phyloP scores from a whole-genome alignment of 2,797 vertebrate species.

The Micrastur ruficollis region DNA sequence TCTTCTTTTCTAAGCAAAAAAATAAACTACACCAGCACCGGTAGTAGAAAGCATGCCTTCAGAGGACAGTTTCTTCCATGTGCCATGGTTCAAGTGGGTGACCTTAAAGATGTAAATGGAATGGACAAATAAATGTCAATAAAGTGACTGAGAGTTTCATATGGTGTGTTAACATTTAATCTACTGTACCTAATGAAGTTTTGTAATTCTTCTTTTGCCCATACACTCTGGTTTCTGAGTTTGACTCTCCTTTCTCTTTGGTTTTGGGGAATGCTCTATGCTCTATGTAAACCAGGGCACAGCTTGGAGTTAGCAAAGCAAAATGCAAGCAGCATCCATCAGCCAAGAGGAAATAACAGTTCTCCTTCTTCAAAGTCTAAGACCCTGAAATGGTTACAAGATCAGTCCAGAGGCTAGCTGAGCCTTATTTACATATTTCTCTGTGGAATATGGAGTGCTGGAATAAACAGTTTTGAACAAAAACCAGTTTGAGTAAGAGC shows the following conservation, averaged over 20 bases:
- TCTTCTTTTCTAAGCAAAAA: constrained; percentile 50
- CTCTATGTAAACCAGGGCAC: background rate
- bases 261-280: background rate
- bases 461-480: background rate
- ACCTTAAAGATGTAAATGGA: background rate
- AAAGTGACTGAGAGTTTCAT: background rate
- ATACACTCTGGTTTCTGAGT: background rate
- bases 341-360: background rate
- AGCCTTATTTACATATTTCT: background rate
- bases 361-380: background rate
- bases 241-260: background rate
- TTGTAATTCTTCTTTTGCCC: constrained; percentile 16
- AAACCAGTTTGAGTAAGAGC: background rate
- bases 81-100: background rate
- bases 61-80: constrained; percentile 21
- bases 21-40: background rate
- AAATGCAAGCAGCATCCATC: background rate
- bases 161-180: constrained; percentile 27
- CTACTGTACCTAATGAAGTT: background rate
- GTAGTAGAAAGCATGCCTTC: background rate
- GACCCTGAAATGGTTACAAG: background rate
- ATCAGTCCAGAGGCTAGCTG: background rate
- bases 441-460: background rate
- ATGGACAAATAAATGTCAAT: background rate
- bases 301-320: background rate